These are phyloP conservation scores for Morone saxatilis DNA, from an alignment of 2,113 vertebrate species.

Conservation along the genomic window DNA sequence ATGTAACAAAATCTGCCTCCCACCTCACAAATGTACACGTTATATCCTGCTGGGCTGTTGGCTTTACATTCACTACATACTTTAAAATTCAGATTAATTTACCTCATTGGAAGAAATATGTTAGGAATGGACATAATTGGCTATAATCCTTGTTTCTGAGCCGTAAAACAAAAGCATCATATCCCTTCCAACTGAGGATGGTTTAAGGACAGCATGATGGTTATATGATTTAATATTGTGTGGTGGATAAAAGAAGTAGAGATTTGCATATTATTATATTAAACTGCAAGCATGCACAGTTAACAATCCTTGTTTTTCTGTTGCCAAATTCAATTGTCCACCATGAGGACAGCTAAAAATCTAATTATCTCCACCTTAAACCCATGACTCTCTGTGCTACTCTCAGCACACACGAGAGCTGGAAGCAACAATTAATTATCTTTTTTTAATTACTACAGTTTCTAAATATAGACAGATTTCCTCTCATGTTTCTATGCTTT, in stretches of 20 bases:
- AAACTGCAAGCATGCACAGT: background rate
- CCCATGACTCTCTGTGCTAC: conserved; percentile 24
- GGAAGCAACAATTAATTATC: background rate
- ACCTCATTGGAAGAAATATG: background rate
- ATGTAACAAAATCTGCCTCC: background rate
- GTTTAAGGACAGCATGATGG: background rate
- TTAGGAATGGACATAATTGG: background rate
- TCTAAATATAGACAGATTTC: background rate
- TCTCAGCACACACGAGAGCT: background rate
- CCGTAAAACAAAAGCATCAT: background rate
- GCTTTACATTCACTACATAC: background rate
- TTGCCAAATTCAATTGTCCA: conserved; percentile 15
- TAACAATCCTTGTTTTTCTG: conserved; percentile 12
- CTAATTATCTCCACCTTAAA: conserved; percentile 25
- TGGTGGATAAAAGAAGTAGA: background rate
- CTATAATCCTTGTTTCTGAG: background rate
- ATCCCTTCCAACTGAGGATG: background rate
- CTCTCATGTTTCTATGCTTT: background rate
- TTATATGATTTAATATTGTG: background rate
- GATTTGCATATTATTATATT: background rate
- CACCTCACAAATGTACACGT: background rate
- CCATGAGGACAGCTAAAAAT: conserved; percentile 20
- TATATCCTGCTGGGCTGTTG: too few species aligned
- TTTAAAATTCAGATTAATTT: background rate
- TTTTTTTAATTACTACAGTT: background rate